These are phyloP conservation scores for Apodemus sylvaticus DNA, from an alignment of 2,113 vertebrate species.

Conservation along the genomic window DNA sequence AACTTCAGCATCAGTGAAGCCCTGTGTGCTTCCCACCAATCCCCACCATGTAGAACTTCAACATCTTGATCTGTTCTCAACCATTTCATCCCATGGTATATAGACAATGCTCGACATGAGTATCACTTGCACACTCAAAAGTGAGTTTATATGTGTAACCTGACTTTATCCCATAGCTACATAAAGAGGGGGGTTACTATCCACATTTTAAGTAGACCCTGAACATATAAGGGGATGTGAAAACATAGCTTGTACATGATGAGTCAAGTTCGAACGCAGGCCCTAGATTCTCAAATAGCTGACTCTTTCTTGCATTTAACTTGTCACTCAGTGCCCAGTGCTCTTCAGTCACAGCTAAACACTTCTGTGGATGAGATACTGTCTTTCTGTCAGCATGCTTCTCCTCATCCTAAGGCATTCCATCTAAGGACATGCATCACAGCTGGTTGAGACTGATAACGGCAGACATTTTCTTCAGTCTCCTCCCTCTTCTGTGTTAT, in stretches of 20 bases:
- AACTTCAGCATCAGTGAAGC: neutral
- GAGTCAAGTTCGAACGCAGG: neutral
- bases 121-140: neutral
- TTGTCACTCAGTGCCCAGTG: neutral
- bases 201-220: neutral
- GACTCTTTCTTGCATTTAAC: neutral
- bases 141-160: neutral
- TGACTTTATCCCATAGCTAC: neutral
- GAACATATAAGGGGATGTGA: neutral
- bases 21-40: neutral
- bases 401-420: neutral
- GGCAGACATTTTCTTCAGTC: neutral
- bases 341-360: neutral
- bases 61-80: neutral
- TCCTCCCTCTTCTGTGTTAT: neutral
- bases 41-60: neutral
- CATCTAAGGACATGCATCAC: fast-evolving
- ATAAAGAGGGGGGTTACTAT: neutral
- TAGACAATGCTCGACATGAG: neutral
- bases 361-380: neutral
- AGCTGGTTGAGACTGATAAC: neutral
- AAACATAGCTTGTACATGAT: neutral
- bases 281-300: neutral
- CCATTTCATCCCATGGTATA: neutral
- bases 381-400: neutral